phyloP scores from a whole-genome alignment of 2,888 invertebrate genomes.

The Teleogryllus oceanicus region DNA sequence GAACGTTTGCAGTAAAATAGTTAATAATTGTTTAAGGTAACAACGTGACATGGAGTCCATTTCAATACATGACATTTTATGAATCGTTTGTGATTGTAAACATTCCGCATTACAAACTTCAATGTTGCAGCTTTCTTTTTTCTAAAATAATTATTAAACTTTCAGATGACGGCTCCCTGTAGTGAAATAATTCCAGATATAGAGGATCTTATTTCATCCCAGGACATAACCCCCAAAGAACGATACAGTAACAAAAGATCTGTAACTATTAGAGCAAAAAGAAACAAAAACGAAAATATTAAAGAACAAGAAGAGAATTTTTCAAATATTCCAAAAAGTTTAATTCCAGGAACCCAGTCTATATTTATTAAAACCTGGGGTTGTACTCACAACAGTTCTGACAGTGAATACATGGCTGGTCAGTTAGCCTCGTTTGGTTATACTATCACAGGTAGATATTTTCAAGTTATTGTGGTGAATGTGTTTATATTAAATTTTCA shows the following conservation, averaged over 20 bases:
- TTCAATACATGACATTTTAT: too few relatives aligned
- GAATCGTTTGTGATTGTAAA: too few relatives aligned
- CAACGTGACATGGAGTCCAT: too few relatives aligned
- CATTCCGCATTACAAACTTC: too few relatives aligned
- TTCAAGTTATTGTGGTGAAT: background rate
- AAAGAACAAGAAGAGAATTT: slow-evolving; percentile 41
- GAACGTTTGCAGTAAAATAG: too few relatives aligned
- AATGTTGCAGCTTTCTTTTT: too few relatives aligned
- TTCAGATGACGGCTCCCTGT: slow-evolving; percentile 56
- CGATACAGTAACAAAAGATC: slow-evolving; percentile 67
- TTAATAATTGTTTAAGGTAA: too few relatives aligned
- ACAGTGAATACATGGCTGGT: slow-evolving; percentile 98
- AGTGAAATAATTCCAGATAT: slow-evolving; percentile 76
- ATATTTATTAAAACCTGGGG: slow-evolving; percentile 95
- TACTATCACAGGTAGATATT: slow-evolving; percentile 58
- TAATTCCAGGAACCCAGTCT: slow-evolving; percentile 65
- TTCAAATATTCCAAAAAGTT: slow-evolving; percentile 40
- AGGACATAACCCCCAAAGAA: slow-evolving; percentile 75
- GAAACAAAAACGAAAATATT: slow-evolving; percentile 44
- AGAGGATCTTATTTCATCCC: slow-evolving; percentile 76
- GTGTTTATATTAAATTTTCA: slow-evolving; percentile 34
- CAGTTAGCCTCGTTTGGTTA: slow-evolving; percentile 86
- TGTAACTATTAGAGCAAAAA: slow-evolving; percentile 64
- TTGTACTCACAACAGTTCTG: slow-evolving; percentile 95
- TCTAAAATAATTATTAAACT: background rate